Evolutionary conservation across 1,140 invertebrate genomes (phyloP).

Genomic region (Achatina immaculata): DNA sequence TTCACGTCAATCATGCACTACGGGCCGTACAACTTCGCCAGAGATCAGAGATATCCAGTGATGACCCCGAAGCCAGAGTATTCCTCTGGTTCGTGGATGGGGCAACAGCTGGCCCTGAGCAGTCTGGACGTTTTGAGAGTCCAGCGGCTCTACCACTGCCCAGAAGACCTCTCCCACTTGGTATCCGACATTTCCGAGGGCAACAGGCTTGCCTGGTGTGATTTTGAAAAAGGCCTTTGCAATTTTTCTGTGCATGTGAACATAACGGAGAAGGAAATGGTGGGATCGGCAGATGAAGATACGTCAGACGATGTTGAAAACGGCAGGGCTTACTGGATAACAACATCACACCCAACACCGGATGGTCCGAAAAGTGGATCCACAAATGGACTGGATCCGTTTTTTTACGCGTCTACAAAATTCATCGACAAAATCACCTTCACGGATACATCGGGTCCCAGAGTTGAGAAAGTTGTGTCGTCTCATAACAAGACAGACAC

Average conservation of each 20-base stretch:
- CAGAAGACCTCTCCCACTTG: conserved; percentile 1
- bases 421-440: no score
- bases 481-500: no score
- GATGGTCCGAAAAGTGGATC: background rate
- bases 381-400: conserved; percentile 11
- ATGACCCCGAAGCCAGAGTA: background rate
- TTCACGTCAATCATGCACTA: conserved; percentile 22
- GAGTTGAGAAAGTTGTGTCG: no score
- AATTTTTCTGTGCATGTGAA: background rate
- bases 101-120: background rate
- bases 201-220: background rate
- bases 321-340: background rate
- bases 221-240: conserved; percentile 1
- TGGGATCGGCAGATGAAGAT: no score
- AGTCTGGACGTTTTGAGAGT: background rate
- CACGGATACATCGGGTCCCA: no score
- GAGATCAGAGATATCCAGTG: background rate
- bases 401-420: background rate
- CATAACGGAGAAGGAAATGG: background rate
- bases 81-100: background rate
- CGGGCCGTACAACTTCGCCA: background rate
- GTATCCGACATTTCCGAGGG: background rate
- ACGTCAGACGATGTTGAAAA: background rate
- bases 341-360: no score
- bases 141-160: conserved; percentile 11